Percentiles rank a stretch among this genome's conserved stretches.
These are phyloP conservation scores for Cartodere bifasciata DNA, from an alignment of 2,888 invertebrate genomes.

Conservation along the genomic window DNA sequence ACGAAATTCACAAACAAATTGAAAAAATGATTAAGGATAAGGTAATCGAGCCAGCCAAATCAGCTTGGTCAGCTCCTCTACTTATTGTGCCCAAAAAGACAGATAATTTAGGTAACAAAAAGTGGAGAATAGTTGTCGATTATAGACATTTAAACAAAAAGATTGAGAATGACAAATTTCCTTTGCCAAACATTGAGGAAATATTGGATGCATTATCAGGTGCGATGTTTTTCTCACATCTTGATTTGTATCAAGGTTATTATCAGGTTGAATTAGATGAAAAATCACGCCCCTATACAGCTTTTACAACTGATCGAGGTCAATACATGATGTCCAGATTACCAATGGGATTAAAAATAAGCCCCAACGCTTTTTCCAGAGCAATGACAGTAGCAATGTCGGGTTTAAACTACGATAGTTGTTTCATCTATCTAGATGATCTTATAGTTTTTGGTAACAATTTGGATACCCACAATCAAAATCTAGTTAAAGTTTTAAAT, in stretches of 20 bases:
- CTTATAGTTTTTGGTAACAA: conserved; percentile 15
- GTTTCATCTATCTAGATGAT: no score
- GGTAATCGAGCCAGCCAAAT: conserved; percentile 17
- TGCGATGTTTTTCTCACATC: conserved; percentile 19
- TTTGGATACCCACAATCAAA: conserved; percentile 15
- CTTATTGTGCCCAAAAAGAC: conserved; percentile 15
- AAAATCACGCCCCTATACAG: conserved; percentile 15
- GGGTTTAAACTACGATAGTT: conserved; percentile 16
- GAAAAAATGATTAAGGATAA: conserved; percentile 16
- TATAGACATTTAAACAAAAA: conserved; percentile 12
- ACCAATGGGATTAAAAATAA: conserved; percentile 20
- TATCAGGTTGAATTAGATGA: conserved; percentile 19
- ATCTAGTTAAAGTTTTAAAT: conserved; percentile 14
- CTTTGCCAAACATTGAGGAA: conserved; percentile 17
- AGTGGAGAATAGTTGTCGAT: conserved; percentile 15
- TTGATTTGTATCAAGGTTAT: conserved; percentile 18
- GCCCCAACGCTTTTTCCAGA: conserved; percentile 19
- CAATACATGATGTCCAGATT: conserved; percentile 18
- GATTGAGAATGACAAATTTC: conserved; percentile 15
- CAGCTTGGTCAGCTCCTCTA: conserved; percentile 16
- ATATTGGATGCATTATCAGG: conserved; percentile 20
- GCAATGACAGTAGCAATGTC: conserved; percentile 17
- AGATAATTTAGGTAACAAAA: conserved; percentile 13
- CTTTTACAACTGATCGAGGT: conserved; percentile 18
- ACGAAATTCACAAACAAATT: conserved; percentile 16